These are phyloP conservation scores for Sipha flava DNA, from an alignment of 1,140 invertebrate species.

Conservation along the genomic window DNA sequence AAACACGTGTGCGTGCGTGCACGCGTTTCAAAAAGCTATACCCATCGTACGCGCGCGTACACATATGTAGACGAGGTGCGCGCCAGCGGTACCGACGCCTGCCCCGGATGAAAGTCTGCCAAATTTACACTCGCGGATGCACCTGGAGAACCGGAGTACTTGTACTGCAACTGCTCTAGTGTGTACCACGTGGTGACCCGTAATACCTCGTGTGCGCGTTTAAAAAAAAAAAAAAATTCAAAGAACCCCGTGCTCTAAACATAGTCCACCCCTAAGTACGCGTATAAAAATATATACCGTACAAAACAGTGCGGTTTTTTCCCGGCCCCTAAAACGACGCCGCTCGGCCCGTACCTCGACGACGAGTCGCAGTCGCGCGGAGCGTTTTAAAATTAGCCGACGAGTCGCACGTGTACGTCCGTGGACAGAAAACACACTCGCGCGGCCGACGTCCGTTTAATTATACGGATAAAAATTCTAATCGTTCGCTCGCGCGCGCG, in stretches of 20 bases:
- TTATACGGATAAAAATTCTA: not conserved
- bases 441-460: not conserved
- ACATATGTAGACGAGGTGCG: not conserved
- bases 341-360: not conserved
- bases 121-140: not conserved
- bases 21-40: not conserved
- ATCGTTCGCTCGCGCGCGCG: not conserved
- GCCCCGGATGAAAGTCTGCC: slow-evolving; percentile 11
- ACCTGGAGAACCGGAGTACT: not conserved
- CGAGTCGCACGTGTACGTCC: not conserved
- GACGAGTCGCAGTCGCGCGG: not conserved
- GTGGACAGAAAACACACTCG: no score
- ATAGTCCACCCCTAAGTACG: not conserved
- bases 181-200: not conserved
- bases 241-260: not conserved
- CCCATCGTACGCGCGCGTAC: not conserved
- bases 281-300: not conserved
- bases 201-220: not conserved
- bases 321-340: not conserved
- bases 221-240: not conserved
- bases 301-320: not conserved
- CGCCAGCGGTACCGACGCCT: not conserved
- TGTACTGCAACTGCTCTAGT: not conserved
- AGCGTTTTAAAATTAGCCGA: slow-evolving; percentile 4
- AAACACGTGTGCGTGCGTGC: not conserved